Evolutionary conservation across 2,113 vertebrate genomes (phyloP), one percentile per base, ranked within the genome.

Genomic region (Ptychochromis oligacanthus): DNA sequence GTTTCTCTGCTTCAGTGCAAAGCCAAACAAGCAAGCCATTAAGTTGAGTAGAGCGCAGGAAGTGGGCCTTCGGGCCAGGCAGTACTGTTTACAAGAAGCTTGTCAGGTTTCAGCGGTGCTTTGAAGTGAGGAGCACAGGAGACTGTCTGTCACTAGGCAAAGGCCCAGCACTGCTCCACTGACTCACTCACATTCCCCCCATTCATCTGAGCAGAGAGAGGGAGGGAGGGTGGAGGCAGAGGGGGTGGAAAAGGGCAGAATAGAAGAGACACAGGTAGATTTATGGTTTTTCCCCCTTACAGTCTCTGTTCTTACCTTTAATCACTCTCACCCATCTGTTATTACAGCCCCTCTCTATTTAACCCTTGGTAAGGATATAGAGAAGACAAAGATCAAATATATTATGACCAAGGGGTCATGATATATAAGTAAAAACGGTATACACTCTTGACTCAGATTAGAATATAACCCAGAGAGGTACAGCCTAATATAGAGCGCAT

Each of bases 31-130:
- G 91, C 91, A 91, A 78, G 91, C 93, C 92, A 94, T 95, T 95
- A 95, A 94, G 93, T 84, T 86, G 93, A 95, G 91, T 93, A 90
- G 93, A 94, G 93, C 89, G 88, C 95, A 95, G 95, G 94, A 96
- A 96, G 94, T 92, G 90, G 90, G 92, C 91, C 93, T 92, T 91
- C 79, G 79, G 93, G 95, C 93, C 92, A 88, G 93, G 90, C 92
- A 78, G 92, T 86, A 81, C 91, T 94, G 92, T 95, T 95, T 94
- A 95, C 93, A 94, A 88, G 94, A 92, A 94, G 89, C 93, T 93
- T 88, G 94, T 95, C 93, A 87, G 92, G 93, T 94, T 94, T 95
- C 94, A 85, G 93, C 88, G 54, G 91, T 28, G 87, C 94, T 95
- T 95, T 95, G 94, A 95, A 93, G 93, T 91, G 90, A 92, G 91